Percentiles rank a stretch among this genome's conserved stretches.
Conservation (phyloP, 92 coral and sea anemone species). For the Paragorgia papillata region DNA sequence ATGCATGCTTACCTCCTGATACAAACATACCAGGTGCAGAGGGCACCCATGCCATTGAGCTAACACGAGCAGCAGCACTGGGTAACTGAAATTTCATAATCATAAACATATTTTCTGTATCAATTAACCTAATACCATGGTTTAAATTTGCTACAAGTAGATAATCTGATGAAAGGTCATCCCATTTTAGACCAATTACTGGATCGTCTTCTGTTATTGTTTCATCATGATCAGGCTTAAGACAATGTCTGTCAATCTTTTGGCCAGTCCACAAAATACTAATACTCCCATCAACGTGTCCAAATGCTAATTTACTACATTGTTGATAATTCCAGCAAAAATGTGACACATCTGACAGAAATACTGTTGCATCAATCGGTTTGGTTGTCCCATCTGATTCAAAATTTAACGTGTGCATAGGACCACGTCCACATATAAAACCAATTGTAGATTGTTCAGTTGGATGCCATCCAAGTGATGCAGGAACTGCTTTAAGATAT, state of each 20-base stretch:
- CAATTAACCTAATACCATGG: constrained; percentile 78
- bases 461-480: constrained; percentile 88
- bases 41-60: constrained; percentile 86
- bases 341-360: constrained; percentile 85
- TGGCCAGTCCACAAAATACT: constrained; percentile 74
- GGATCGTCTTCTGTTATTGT: constrained; percentile 90
- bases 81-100: constrained; percentile 90
- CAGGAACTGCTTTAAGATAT: constrained; percentile 67
- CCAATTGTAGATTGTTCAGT: constrained; percentile 70
- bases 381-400: constrained; percentile 67
- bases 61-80: constrained; percentile 78
- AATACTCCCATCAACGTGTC: constrained; percentile 92
- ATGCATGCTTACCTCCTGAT: constrained; percentile 89
- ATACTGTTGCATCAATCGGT: constrained; percentile 75
- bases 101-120: constrained; percentile 76
- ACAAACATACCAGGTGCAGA: constrained; percentile 97
- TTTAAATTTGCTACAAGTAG: constrained; percentile 76
- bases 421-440: constrained; percentile 92
- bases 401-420: constrained; percentile 71
- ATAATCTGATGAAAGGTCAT: constrained; percentile 83
- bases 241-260: constrained; percentile 77
- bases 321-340: constrained; percentile 89
- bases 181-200: constrained; percentile 91
- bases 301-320: constrained; percentile 79
- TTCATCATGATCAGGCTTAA: constrained; percentile 76